Evolutionary conservation across 2,113 vertebrate genomes (phyloP).

Genomic region (Semicossyphus pulcher): DNA sequence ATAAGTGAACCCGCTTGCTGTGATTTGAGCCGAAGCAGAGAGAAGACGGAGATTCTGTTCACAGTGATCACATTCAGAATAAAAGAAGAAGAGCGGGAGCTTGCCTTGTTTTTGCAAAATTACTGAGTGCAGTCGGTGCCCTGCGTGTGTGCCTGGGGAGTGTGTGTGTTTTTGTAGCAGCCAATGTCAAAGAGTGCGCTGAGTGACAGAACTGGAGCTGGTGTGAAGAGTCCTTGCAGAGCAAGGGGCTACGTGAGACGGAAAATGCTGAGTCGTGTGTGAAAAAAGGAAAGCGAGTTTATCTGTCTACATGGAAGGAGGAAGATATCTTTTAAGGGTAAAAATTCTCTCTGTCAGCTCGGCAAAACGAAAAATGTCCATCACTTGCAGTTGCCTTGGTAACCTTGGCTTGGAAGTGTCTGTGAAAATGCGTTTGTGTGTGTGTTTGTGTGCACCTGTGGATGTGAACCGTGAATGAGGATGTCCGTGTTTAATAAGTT

Average conservation of each 20-base stretch:
- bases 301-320: slow-evolving; percentile 43
- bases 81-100: neutral
- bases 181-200: slow-evolving; percentile 14
- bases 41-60: slow-evolving; percentile 8
- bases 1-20: slow-evolving; percentile 11
- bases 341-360: slow-evolving; percentile 32
- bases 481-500: slow-evolving; percentile 52
- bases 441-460: slow-evolving; percentile 3
- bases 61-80: slow-evolving; percentile 22
- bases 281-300: slow-evolving; percentile 29
- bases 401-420: slow-evolving; percentile 40
- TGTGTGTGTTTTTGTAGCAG: neutral
- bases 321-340: slow-evolving; percentile 33
- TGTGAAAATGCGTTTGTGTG: slow-evolving; percentile 22
- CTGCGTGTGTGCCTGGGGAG: neutral
- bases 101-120: slow-evolving; percentile 43
- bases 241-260: slow-evolving; percentile 18
- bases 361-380: slow-evolving; percentile 56
- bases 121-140: neutral
- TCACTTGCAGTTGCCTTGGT: slow-evolving; percentile 63
- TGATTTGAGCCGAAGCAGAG: slow-evolving; percentile 30
- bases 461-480: slow-evolving; percentile 35
- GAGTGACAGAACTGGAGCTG: slow-evolving; percentile 62
- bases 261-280: slow-evolving; percentile 53
- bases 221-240: slow-evolving; percentile 36